These are phyloP conservation scores for Ianthella basta DNA, from an alignment of 37 sponge, comb jelly and placozoan genomes.

Conservation along the genomic window DNA sequence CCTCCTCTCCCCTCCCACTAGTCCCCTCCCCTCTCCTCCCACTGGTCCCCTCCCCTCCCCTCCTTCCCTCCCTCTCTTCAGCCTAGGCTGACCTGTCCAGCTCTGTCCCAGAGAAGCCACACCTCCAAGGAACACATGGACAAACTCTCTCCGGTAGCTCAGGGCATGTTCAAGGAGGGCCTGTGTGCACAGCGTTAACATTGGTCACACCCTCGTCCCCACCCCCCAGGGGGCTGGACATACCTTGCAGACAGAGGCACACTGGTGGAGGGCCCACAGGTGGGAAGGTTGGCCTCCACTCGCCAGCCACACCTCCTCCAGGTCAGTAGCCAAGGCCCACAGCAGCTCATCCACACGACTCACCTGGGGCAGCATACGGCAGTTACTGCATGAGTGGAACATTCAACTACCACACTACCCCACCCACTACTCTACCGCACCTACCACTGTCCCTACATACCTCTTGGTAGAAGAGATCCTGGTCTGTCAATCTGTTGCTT, in stretches of 20 bases:
- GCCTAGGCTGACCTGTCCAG: no score
- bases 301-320: slow-evolving; percentile 14
- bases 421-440: not conserved
- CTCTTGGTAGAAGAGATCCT: slow-evolving; percentile 53
- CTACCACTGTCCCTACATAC: not conserved
- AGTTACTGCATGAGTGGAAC: not conserved
- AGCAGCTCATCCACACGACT: slow-evolving; percentile 20
- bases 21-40: no score
- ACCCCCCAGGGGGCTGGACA: no score
- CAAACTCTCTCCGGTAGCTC: no score
- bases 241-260: slow-evolving; percentile 7
- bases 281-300: not conserved
- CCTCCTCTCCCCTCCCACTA: no score
- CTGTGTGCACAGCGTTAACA: no score
- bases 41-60: no score
- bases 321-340: not conserved
- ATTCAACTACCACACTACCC: not conserved
- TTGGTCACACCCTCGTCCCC: no score
- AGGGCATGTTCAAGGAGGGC: no score
- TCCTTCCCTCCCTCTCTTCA: no score
- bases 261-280: not conserved
- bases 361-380: not conserved
- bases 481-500: slow-evolving; percentile 34
- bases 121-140: no score
- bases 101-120: no score